These are phyloP conservation scores for Phaethornis superciliosus DNA, from an alignment of 2,113 vertebrate genomes.

Conservation along the genomic window DNA sequence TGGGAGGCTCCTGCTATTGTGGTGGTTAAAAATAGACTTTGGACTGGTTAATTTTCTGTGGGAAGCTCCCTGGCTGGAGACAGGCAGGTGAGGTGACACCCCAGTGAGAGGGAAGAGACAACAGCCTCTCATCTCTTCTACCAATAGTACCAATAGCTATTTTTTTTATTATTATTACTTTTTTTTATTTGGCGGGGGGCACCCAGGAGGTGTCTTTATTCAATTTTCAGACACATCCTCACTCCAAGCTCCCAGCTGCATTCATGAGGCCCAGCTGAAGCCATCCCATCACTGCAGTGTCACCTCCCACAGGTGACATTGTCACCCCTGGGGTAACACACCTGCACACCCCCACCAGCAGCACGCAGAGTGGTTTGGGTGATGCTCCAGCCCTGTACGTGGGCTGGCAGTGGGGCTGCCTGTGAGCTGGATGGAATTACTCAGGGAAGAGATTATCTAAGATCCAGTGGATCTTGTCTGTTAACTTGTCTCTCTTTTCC, in stretches of 20 bases:
- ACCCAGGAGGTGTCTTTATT: not conserved
- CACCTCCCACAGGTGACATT: not conserved
- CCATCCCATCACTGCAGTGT: not conserved
- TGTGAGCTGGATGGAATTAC: slow-evolving; percentile 16
- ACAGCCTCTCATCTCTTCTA: not conserved
- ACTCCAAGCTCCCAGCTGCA: not conserved
- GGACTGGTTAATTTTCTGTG: not conserved
- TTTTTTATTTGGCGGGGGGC: too few relatives aligned
- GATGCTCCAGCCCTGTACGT: rapidly evolving
- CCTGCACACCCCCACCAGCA: rapidly evolving
- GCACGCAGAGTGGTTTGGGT: not conserved
- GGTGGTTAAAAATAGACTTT: slow-evolving; percentile 57
- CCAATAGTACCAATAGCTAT: not conserved
- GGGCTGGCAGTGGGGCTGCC: not conserved
- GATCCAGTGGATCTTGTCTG: not conserved
- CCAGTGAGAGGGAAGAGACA: not conserved
- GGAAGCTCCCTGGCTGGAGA: not conserved
- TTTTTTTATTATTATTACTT: not conserved
- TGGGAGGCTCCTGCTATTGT: slow-evolving; percentile 48
- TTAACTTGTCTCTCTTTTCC: not conserved
- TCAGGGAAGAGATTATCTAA: not conserved
- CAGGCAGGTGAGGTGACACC: slow-evolving; percentile 17
- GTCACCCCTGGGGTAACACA: not conserved
- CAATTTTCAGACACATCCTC: not conserved
- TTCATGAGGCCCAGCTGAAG: not conserved